phyloP scores from a whole-genome alignment of 92 coral and sea anemone genomes.

The Muricea muricata region DNA sequence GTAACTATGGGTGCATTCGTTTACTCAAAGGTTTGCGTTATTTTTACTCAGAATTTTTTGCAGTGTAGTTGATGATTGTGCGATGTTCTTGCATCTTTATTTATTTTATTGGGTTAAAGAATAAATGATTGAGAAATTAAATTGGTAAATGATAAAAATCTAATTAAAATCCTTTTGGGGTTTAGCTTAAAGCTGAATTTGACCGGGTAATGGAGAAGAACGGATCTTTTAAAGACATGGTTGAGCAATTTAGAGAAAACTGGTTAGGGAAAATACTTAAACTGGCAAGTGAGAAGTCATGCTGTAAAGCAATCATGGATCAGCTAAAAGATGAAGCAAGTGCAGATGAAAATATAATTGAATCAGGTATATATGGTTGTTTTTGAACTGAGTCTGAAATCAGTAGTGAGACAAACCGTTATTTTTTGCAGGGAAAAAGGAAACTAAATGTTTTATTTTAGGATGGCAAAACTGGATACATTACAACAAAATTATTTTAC shows the following conservation, averaged over 20 bases:
- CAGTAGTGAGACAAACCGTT: neutral
- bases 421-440: neutral
- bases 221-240: neutral
- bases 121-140: neutral
- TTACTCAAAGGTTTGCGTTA: too few species aligned
- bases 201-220: conserved; percentile 45
- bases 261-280: neutral
- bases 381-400: neutral
- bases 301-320: conserved; percentile 6
- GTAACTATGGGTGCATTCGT: too few species aligned
- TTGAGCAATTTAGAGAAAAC: conserved; percentile 32
- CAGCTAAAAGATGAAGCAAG: neutral
- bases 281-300: neutral
- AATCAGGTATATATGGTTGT: conserved; percentile 13
- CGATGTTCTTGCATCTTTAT: neutral
- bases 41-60: too few species aligned
- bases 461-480: neutral
- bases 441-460: neutral
- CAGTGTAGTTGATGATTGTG: conserved; percentile 37
- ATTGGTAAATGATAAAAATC: neutral
- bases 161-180: neutral
- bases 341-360: neutral
- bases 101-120: neutral
- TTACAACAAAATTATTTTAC: neutral
- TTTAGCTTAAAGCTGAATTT: conserved; percentile 58